Conservation (phyloP, 1,140 invertebrate genomes). For the Cylas formicarius region DNA sequence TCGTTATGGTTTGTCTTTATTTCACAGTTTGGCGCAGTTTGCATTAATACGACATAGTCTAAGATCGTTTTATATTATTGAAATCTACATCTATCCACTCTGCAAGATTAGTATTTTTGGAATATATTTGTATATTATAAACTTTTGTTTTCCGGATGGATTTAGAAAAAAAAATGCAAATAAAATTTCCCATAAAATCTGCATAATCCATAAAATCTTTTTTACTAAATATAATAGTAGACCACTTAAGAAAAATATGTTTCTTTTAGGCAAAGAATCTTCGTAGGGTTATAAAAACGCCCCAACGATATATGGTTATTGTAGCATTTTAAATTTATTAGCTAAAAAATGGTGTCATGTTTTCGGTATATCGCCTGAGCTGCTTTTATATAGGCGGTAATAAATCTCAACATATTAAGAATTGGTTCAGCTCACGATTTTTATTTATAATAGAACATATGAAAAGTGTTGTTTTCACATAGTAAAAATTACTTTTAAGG, state of each 20-base stretch:
- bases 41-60: too few species aligned
- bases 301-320: constrained; percentile 11
- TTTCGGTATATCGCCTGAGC: constrained; percentile 5
- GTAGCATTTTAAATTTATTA: constrained; percentile 17
- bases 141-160: too few species aligned
- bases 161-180: constrained; percentile 2
- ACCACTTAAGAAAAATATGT: constrained; percentile 14
- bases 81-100: too few species aligned
- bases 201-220: constrained; percentile 18
- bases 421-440: too few species aligned
- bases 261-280: constrained; percentile 16
- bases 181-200: constrained; percentile 15
- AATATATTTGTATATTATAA: too few species aligned
- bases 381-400: not conserved
- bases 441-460: too few species aligned
- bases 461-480: too few species aligned
- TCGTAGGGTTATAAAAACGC: constrained; percentile 17
- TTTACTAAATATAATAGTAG: constrained; percentile 17
- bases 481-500: too few species aligned
- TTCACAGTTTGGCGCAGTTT: too few species aligned
- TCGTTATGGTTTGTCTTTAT: too few species aligned
- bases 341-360: constrained; percentile 14
- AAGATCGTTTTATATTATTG: too few species aligned
- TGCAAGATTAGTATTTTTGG: too few species aligned
- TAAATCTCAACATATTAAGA: not conserved